Conservation (phyloP, 2,797 vertebrate species). For the Petrocephalus schoutedeni region DNA sequence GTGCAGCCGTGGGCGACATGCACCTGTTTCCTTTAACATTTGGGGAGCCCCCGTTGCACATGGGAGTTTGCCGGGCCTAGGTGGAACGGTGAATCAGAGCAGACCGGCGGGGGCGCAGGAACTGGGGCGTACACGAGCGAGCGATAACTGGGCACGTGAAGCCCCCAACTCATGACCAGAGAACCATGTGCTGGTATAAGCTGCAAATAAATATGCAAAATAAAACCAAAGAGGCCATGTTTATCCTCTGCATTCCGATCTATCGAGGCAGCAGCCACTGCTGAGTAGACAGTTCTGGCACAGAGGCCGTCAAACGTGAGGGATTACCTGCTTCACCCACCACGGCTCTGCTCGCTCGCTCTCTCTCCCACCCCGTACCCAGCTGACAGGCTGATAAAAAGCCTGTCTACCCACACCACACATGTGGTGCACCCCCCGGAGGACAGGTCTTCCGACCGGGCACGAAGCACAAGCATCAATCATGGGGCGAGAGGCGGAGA, state of each 20-base stretch:
- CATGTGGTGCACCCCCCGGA: background rate
- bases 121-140: slow-evolving; percentile 21
- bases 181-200: background rate
- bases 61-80: background rate
- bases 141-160: slow-evolving; percentile 13
- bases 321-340: background rate
- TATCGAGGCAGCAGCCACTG: background rate
- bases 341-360: background rate
- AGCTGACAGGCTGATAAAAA: background rate
- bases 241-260: background rate
- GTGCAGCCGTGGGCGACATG: background rate
- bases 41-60: background rate
- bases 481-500: background rate
- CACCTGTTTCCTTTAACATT: background rate
- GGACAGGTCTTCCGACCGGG: background rate
- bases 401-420: background rate
- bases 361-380: background rate
- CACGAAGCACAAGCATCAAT: background rate
- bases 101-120: background rate
- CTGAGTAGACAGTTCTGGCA: background rate
- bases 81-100: background rate
- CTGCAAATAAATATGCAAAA: background rate
- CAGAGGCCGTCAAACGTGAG: background rate
- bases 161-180: background rate
- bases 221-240: background rate